Conservation (phyloP, 2,113 vertebrate species). For the Chaetorhynchus papuensis region DNA sequence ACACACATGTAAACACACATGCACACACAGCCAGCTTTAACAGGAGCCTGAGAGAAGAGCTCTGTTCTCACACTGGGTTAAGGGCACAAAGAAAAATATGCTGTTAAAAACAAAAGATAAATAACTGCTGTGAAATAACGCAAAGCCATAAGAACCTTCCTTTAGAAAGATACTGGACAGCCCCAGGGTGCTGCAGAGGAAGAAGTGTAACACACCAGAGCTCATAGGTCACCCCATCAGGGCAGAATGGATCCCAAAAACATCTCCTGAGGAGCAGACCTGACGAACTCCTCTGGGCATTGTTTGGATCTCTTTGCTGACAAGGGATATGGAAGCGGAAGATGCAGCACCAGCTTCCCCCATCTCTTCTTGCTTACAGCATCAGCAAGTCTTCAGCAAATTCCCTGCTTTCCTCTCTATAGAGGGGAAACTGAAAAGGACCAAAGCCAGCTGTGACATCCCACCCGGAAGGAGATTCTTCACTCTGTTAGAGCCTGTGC, state of each 20-base stretch:
- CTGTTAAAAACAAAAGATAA: background rate
- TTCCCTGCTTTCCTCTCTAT: background rate
- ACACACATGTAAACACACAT: background rate
- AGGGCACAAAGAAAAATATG: background rate
- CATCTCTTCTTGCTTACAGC: background rate
- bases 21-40: background rate
- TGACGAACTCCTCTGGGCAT: background rate
- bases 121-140: background rate
- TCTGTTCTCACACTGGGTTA: background rate
- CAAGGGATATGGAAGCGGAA: background rate
- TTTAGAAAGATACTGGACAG: background rate
- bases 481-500: background rate
- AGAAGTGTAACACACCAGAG: background rate
- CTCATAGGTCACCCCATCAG: rapidly evolving
- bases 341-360: background rate
- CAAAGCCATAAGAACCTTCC: background rate
- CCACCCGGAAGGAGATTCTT: background rate
- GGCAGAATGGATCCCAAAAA: background rate
- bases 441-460: background rate
- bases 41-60: background rate
- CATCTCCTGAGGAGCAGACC: background rate
- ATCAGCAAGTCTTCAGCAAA: background rate
- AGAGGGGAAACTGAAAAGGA: background rate
- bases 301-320: background rate
- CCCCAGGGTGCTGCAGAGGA: background rate